A percentile compares a stretch with the other conserved stretches of the same genome.
phyloP scores from a whole-genome alignment of 2,888 invertebrate species.

The Caenorhabditis sp. region DNA sequence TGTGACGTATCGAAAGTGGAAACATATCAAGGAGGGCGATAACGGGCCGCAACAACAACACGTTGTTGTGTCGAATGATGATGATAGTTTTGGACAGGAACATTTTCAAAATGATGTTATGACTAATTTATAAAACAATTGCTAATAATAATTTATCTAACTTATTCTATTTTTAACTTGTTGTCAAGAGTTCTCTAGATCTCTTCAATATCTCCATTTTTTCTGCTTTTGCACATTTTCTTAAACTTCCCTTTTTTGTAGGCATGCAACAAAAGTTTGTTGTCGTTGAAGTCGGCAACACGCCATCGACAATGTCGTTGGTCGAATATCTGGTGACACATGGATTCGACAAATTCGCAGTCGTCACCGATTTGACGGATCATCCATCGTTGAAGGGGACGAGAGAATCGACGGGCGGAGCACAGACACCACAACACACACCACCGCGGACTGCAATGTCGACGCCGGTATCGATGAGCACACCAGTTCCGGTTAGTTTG shows the following conservation, averaged over 20 bases:
- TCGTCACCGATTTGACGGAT: constrained; percentile 46
- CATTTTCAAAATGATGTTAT: constrained; percentile 33
- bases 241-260: constrained; percentile 18
- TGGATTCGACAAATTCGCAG: constrained; percentile 53
- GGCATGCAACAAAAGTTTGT: constrained; percentile 54
- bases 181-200: constrained; percentile 12
- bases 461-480: constrained; percentile 24
- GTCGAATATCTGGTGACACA: constrained; percentile 54
- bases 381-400: constrained; percentile 51
- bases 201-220: constrained; percentile 25
- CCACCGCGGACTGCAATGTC: constrained; percentile 27
- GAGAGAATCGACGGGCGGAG: constrained; percentile 16
- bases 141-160: background rate
- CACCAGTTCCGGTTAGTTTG: constrained; percentile 19
- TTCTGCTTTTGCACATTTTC: background rate
- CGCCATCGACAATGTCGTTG: constrained; percentile 48
- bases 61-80: background rate
- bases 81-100: constrained; percentile 15
- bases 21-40: constrained; percentile 33
- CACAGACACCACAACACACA: background rate
- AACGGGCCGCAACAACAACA: background rate
- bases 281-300: constrained; percentile 50
- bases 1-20: constrained; percentile 44
- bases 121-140: constrained; percentile 10
- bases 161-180: background rate